Conservation (phyloP, 2,113 vertebrate species). For the Shinisaurus crocodilurus region DNA sequence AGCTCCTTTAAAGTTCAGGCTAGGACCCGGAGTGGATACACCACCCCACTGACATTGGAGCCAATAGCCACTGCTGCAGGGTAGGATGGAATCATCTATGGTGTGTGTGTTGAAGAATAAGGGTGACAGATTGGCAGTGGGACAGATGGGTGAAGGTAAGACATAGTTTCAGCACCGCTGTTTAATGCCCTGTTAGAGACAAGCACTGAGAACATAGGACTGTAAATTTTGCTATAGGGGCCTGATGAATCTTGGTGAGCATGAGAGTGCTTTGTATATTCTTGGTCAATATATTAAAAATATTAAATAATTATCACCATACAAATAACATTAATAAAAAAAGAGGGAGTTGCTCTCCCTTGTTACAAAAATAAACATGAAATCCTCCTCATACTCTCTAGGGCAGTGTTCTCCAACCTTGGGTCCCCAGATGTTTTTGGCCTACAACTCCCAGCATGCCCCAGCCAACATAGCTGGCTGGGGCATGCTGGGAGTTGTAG, state of each 20-base stretch:
- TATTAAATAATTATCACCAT: background rate
- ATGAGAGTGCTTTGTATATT: background rate
- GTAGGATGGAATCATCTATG: background rate
- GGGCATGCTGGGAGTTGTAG: too few relatives aligned
- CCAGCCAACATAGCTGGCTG: too few relatives aligned
- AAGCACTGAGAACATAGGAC: background rate
- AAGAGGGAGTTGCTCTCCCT: background rate
- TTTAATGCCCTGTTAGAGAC: background rate
- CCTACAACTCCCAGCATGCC: too few relatives aligned
- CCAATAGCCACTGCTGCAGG: too few relatives aligned
- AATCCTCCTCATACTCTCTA: background rate
- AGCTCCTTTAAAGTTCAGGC: too few relatives aligned
- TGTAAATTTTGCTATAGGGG: background rate
- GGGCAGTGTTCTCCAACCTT: too few relatives aligned
- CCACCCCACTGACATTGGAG: too few relatives aligned
- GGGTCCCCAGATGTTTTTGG: too few relatives aligned
- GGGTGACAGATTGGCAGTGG: background rate
- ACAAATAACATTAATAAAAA: background rate
- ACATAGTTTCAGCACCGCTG: background rate
- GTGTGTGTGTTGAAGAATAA: background rate
- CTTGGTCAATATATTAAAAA: too few relatives aligned
- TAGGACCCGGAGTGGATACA: too few relatives aligned
- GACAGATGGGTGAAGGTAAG: slow-evolving; percentile 2
- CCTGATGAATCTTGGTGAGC: background rate
- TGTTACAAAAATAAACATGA: background rate